Conservation (phyloP, 2,113 vertebrate species). For the Athene noctua region DNA sequence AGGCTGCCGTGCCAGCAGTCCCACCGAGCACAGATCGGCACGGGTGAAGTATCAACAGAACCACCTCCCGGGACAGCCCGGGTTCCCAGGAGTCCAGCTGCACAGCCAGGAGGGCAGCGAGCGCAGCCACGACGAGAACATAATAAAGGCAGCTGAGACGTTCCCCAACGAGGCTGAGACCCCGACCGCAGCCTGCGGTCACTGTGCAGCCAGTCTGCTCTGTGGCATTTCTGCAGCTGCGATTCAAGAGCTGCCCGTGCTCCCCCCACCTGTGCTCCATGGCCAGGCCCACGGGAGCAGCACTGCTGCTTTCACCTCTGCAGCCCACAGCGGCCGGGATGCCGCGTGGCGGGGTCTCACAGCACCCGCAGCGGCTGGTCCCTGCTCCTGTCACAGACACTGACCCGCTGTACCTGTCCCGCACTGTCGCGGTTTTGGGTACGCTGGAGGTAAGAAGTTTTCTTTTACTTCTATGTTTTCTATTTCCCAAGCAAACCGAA, state of each 20-base stretch:
- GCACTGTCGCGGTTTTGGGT: not conserved
- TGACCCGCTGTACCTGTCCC: not conserved
- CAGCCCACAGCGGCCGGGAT: not conserved
- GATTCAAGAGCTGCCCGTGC: not conserved
- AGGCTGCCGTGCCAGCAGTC: not conserved
- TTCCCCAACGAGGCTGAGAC: not conserved
- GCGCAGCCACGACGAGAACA: fast-evolving
- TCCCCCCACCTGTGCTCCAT: not conserved
- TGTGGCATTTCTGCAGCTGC: not conserved
- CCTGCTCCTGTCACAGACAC: not conserved
- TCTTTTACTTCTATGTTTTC: not conserved
- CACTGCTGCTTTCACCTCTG: not conserved
- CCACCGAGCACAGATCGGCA: too few species aligned
- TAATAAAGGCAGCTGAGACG: not conserved
- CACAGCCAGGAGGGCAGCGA: not conserved
- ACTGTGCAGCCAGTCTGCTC: not conserved
- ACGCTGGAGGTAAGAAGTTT: not conserved
- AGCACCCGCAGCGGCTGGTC: not conserved
- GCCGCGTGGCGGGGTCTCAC: not conserved
- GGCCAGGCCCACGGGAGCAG: not conserved
- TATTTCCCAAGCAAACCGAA: not conserved
- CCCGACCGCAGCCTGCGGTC: not conserved
- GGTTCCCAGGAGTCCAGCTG: not conserved
- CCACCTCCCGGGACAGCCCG: not conserved
- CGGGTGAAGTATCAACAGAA: fast-evolving